phyloP scores from a whole-genome alignment of 1,140 invertebrate species.

The Drosophila leontia region DNA sequence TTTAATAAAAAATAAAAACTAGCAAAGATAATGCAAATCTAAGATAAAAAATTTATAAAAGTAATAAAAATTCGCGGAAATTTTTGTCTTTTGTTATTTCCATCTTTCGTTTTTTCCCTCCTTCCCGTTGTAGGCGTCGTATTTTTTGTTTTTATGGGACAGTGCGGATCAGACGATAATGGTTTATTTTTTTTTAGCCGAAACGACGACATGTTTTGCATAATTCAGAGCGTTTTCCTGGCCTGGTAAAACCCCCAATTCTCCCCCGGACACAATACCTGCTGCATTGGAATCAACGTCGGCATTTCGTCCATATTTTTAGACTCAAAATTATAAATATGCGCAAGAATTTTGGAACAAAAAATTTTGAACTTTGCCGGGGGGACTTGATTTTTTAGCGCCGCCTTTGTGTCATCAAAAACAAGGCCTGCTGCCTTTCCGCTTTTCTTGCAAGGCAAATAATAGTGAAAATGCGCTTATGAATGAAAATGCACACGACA shows the following conservation, averaged over 20 bases:
- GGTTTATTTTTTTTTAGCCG: neutral
- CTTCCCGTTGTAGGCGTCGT: slow-evolving; percentile 6
- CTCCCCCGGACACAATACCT: slow-evolving; percentile 23
- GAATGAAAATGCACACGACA: slow-evolving; percentile 69
- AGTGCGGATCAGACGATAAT: slow-evolving; percentile 4
- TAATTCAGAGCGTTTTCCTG: neutral
- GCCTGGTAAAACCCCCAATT: neutral
- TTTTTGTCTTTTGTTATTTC: slow-evolving; percentile 28
- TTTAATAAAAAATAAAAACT: neutral
- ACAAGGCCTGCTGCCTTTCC: slow-evolving; percentile 33
- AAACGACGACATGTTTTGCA: slow-evolving; percentile 13
- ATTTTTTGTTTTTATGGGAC: slow-evolving; percentile 39
- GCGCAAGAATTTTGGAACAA: slow-evolving; percentile 18
- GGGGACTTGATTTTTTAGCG: neutral
- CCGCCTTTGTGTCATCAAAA: slow-evolving; percentile 16
- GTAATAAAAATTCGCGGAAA: slow-evolving; percentile 69
- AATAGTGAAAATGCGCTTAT: slow-evolving; percentile 70
- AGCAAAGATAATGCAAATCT: neutral
- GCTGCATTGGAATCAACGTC: slow-evolving; percentile 16
- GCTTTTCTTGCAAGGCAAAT: slow-evolving; percentile 17
- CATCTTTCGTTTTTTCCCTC: neutral
- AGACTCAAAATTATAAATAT: neutral
- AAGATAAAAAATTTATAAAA: neutral
- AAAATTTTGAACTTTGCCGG: slow-evolving; percentile 31
- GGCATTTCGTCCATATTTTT: slow-evolving; percentile 28